A percentile compares a stretch with the other conserved stretches of the same genome.
Conservation (phyloP, 2,113 vertebrate species). For the Phyllopteryx taeniolatus region DNA sequence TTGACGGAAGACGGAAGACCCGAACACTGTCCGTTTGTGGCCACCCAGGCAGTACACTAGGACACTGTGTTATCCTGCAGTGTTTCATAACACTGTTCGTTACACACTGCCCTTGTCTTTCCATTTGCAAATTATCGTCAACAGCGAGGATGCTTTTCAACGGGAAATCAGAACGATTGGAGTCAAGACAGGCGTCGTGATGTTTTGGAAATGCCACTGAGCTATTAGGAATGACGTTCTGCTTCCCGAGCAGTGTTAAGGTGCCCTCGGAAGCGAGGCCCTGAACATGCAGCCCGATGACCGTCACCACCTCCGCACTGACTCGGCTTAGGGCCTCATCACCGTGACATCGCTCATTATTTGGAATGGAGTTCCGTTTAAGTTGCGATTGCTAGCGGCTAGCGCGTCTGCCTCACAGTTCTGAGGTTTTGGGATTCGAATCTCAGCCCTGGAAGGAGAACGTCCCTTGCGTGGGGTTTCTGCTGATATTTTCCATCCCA, state of each 20-base stretch:
- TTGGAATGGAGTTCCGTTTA: neutral
- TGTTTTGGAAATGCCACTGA: neutral
- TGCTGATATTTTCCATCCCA: neutral
- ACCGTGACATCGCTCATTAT: neutral
- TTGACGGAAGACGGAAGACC: neutral
- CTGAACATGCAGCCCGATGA: neutral
- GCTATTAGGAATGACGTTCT: neutral
- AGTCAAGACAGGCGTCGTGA: neutral
- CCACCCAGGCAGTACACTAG: too few species aligned
- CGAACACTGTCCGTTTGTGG: too few species aligned
- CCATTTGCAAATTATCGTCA: too few species aligned
- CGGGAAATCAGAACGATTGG: too few species aligned
- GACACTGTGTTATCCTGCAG: too few species aligned
- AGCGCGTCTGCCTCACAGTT: neutral
- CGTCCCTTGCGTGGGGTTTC: neutral
- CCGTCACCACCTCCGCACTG: neutral
- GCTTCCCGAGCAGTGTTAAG: neutral
- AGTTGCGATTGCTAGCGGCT: too few species aligned
- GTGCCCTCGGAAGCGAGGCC: too few species aligned
- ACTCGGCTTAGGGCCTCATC: neutral
- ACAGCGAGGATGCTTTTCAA: too few species aligned
- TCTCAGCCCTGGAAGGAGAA: neutral
- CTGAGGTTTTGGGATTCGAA: neutral
- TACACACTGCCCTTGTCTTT: too few species aligned
- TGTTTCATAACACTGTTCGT: too few species aligned